Evolutionary conservation across 2,888 invertebrate species (phyloP), one percentile per base, ranked within the genome.

Genomic region (Melanophora roralis): DNA sequence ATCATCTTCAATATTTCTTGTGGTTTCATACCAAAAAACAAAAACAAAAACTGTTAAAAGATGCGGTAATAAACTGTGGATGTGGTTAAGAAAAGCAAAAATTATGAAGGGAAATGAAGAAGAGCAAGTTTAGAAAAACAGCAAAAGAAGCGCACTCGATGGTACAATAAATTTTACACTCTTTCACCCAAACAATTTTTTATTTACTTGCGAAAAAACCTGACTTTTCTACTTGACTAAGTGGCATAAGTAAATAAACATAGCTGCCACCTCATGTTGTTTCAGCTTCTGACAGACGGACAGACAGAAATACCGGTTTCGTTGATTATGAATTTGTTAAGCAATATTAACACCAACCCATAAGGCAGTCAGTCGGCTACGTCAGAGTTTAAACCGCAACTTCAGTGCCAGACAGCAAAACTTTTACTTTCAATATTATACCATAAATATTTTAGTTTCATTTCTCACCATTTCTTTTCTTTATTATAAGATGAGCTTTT

Each of bases 401-500:
- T 34, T 60, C 53, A 23, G 14, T 32, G 49, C 14, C 38, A 62
- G 60, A 59, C 72, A 68, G 21, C 36, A 62, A 59, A 79, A 79
- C 79, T 79, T 79, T 79, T 79, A 79, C 79, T 79, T 79, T 79
- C 79, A 72, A 65, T 75, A 71, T 60, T 57, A 36, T 40, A 14
- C 27, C 27, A 27, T 27, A 27, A 27, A 27, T 40, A 21, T 65
- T 62, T 62, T 36, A n/a, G 12, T 40, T 11, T 27, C 49, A 57
- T 47, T 47, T 49, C 5, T 14, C 12, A n/a, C 11, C 55, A 11
- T 57, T 40, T n/a, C 1, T 43, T 53, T 34, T 43, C 11, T 23
- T 57, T 3, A 21, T 23, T 40, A 43, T 6, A 51, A 72, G 71
- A 77, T 59, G 59, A 62, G 40, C 32, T 67, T 47, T 32, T 59